These are phyloP conservation scores for Struthio camelus DNA, from an alignment of 2,113 vertebrate species.

Conservation along the genomic window DNA sequence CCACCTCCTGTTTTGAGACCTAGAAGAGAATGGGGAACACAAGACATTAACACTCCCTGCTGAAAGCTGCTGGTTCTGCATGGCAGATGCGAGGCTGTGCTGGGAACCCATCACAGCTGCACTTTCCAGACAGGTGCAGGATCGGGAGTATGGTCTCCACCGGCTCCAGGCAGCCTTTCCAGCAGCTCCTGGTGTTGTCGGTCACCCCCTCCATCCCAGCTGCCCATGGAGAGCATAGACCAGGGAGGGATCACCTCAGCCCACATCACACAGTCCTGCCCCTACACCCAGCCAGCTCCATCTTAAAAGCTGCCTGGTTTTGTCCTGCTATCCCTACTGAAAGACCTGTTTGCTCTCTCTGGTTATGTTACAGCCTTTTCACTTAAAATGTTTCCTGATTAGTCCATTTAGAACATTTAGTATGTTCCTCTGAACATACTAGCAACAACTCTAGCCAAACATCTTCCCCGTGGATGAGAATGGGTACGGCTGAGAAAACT, in stretches of 20 bases:
- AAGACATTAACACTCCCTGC: background rate
- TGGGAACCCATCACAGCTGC: background rate
- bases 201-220: background rate
- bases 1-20: conserved; percentile 94
- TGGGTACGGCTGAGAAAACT: background rate
- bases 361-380: background rate
- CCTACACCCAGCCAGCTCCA: background rate
- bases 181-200: background rate
- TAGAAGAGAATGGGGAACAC: conserved; percentile 61
- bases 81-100: background rate
- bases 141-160: background rate
- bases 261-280: background rate
- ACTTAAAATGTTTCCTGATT: background rate
- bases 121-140: rapidly evolving
- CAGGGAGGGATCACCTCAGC: background rate
- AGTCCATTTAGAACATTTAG: no score
- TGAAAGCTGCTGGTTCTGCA: background rate
- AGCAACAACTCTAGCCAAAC: background rate
- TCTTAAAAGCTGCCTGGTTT: background rate
- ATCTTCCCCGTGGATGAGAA: background rate
- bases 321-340: background rate
- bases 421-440: background rate
- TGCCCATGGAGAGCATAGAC: rapidly evolving
- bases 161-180: background rate
- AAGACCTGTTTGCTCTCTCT: background rate